Base-by-base conservation (phyloP, 1,140 invertebrate genomes). In the Caenorhabditis latens region DNA sequence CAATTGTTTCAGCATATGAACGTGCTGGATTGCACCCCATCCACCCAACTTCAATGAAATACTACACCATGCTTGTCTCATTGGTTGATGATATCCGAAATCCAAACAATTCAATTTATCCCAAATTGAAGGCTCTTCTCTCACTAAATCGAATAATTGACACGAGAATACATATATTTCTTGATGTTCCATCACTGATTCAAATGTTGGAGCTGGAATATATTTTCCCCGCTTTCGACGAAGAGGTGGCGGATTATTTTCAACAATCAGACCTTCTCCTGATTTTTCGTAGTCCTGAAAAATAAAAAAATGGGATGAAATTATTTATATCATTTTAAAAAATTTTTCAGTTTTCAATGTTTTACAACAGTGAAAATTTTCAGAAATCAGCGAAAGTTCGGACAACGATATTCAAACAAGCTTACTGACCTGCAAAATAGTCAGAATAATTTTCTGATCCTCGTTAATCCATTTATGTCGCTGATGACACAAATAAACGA, bases 1-100 rank as follows among this genome's bases (percentile, higher is more conserved):
- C 46, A 79, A 50, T n/a, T 79, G 71, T 50, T 79, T 79, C 46
- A 79, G n/a, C 71, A 79, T 79, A 32, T 79, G 71, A 4, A 79
- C 71, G 24, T 79, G 71, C 40, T 48, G 71, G 5, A 79, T 79
- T 4, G 71, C 21, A 21, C 71, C 71, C 71, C 71, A 79, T 21
- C 71, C 71, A n/a, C 71, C 71, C 2, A 79, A n/a, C n/a, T 79
- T 79, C 71, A 79, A 53, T 14, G 71, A 79, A 50, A 79, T 43
- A 50, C 71, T 79, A n/a, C 71, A 79, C 71, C 71, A 79, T 2
- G 71, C 19, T 24, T 79, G 71, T 50, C 71, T 6, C 71, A 79
- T 50, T 13, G 21, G 43, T 24, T 79, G 71, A 53, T 79, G 71
- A 32, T 50, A 79, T 21, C 71, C 71, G 16, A 79, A 79, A 24